A percentile compares a stretch with the other conserved stretches of the same genome.
Evolutionary conservation across 2,797 vertebrate species (phyloP).

Genomic region (Apogon hyalosoma): DNA sequence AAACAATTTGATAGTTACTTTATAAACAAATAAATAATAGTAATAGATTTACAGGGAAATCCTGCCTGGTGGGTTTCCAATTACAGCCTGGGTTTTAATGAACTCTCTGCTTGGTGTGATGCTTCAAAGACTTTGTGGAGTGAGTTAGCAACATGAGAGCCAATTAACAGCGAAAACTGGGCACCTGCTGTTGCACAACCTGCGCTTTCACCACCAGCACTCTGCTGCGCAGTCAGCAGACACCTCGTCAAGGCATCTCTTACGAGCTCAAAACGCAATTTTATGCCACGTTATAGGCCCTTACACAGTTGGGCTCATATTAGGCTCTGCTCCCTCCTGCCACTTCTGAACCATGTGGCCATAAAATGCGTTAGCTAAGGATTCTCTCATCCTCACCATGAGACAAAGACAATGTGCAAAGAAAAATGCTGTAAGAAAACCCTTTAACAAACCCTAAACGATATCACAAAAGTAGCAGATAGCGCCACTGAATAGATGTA

Average conservation of each 20-base stretch:
- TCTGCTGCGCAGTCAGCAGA: conserved; percentile 50
- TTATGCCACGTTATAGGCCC: conserved; percentile 58
- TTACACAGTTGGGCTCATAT: conserved; percentile 37
- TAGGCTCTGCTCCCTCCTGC: conserved; percentile 26
- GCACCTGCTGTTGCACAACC: conserved; percentile 72
- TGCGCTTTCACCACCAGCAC: conserved; percentile 63
- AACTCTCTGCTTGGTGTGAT: conserved; percentile 56
- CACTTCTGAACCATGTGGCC: conserved; percentile 46
- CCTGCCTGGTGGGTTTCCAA: conserved; percentile 55
- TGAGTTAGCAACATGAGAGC: conserved; percentile 72
- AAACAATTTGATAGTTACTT: conserved; percentile 53
- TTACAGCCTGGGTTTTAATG: conserved; percentile 72
- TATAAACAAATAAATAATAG: conserved; percentile 58
- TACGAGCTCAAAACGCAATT: conserved; percentile 57
- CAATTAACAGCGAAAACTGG: conserved; percentile 75
- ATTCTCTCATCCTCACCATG: conserved; percentile 27
- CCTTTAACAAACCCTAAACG: neutral
- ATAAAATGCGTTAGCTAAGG: conserved; percentile 49
- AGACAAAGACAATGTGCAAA: conserved; percentile 1
- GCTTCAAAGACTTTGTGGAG: conserved; percentile 65
- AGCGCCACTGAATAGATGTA: neutral
- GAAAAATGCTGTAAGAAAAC: conserved; percentile 11
- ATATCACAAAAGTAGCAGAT: neutral
- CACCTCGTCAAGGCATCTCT: conserved; percentile 57
- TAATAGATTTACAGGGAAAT: conserved; percentile 45